Conservation (phyloP, 2,797 vertebrate genomes). For the Acipenser ruthenus region DNA sequence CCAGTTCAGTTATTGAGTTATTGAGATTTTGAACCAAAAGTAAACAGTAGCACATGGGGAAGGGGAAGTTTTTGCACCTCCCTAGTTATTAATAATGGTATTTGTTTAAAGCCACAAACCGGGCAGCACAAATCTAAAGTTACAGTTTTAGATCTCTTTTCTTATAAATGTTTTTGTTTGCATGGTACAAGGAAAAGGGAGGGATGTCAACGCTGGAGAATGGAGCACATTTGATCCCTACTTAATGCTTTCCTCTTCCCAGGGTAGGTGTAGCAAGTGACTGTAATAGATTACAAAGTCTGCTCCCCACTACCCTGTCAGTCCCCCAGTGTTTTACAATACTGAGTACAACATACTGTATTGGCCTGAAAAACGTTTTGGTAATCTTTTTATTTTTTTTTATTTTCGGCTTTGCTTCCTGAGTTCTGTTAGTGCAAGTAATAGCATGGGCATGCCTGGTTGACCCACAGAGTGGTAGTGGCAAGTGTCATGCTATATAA, state of each 20-base stretch:
- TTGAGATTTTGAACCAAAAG: no score
- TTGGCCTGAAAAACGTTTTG: no score
- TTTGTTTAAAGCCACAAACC: background rate
- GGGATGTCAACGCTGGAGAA: constrained; percentile 11
- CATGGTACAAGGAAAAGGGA: constrained; percentile 18
- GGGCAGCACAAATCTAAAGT: constrained; percentile 10
- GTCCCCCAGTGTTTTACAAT: background rate
- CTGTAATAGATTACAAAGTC: constrained; percentile 6
- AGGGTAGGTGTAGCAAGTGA: constrained; percentile 20
- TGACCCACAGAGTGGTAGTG: no score
- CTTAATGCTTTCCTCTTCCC: constrained; percentile 17
- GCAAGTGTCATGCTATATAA: no score
- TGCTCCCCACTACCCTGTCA: constrained; percentile 3
- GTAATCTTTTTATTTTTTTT: no score
- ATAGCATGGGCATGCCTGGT: no score
- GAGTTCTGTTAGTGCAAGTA: no score
- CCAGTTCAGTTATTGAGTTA: no score
- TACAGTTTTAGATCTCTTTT: constrained; percentile 32
- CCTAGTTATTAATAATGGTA: constrained; percentile 5
- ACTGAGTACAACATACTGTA: no score
- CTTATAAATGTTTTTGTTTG: constrained; percentile 18
- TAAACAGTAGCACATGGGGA: no score
- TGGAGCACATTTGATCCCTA: constrained; percentile 13
- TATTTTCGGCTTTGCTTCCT: no score
- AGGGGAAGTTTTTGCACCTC: constrained; percentile 1